Conservation (phyloP, 2,797 vertebrate genomes). For the Diplodus sargus region DNA sequence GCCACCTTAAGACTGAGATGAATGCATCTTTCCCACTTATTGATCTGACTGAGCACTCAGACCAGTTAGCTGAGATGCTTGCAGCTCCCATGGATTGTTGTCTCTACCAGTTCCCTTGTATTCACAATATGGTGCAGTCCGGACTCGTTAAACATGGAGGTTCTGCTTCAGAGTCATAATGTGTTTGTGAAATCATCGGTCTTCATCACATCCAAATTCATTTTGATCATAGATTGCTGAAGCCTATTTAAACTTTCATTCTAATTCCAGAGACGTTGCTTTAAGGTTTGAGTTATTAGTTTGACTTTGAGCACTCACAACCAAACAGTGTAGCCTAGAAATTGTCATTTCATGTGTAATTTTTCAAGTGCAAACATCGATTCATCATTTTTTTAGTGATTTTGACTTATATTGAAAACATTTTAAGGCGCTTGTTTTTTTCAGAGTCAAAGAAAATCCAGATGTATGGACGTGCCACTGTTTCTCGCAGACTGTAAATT, state of each 20-base stretch:
- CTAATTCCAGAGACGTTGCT: neutral
- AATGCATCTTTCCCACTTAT: constrained; percentile 78
- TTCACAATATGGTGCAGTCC: constrained; percentile 59
- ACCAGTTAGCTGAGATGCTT: constrained; percentile 69
- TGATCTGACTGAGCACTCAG: constrained; percentile 82
- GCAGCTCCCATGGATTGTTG: constrained; percentile 56
- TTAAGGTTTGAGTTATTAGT: neutral
- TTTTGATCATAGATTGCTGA: neutral
- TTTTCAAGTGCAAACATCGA: neutral
- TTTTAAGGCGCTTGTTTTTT: neutral
- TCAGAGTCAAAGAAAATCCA: neutral
- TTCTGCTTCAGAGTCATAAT: neutral
- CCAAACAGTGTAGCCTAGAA: neutral
- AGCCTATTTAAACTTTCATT: neutral
- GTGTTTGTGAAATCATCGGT: neutral
- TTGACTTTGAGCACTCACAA: neutral
- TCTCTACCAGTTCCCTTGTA: constrained; percentile 43
- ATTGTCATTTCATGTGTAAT: neutral
- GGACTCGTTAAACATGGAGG: constrained; percentile 9
- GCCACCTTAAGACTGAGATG: constrained; percentile 81
- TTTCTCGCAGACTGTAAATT: neutral
- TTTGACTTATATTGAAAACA: neutral
- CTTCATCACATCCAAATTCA: constrained; percentile 5
- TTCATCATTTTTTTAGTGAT: neutral
- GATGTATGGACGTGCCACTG: neutral